A percentile compares a stretch with the other conserved stretches of the same genome.
These are phyloP conservation scores for Eolophus roseicapilla DNA, from an alignment of 2,113 vertebrate genomes.

Conservation along the genomic window DNA sequence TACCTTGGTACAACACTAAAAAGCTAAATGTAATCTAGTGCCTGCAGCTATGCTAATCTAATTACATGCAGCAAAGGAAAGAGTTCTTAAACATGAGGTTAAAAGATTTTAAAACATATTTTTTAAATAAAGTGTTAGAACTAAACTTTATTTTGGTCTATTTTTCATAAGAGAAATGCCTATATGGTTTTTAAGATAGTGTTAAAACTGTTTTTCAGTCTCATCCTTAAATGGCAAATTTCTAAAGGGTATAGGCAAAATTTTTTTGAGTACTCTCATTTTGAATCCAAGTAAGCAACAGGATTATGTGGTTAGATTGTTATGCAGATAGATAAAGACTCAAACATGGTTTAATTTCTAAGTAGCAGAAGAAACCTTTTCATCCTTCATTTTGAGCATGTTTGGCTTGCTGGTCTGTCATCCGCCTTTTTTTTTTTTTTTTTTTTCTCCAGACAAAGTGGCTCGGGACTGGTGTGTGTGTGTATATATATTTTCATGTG, in stretches of 20 bases:
- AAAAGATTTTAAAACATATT: neutral
- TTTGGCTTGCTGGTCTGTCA: neutral
- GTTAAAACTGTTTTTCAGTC: neutral
- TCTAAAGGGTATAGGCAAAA: neutral
- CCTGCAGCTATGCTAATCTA: neutral
- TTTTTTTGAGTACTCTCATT: neutral
- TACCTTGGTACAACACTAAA: neutral
- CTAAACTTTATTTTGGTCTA: neutral
- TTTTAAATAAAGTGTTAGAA: neutral
- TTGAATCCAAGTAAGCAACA: neutral
- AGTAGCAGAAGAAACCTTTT: neutral
- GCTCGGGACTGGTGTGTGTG: no score
- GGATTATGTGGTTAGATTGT: neutral
- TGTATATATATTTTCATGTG: neutral
- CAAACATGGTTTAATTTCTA: neutral
- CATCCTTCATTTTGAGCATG: neutral
- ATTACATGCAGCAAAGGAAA: neutral
- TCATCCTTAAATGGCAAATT: neutral
- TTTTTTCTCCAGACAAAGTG: no score
- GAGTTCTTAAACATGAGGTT: neutral
- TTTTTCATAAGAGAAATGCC: neutral
- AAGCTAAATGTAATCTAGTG: neutral
- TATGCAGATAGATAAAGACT: neutral
- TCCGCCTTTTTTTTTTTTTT: neutral
- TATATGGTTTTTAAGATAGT: neutral